These are phyloP conservation scores for Agonum fuliginosum DNA, from an alignment of 2,888 invertebrate genomes.

Conservation along the genomic window DNA sequence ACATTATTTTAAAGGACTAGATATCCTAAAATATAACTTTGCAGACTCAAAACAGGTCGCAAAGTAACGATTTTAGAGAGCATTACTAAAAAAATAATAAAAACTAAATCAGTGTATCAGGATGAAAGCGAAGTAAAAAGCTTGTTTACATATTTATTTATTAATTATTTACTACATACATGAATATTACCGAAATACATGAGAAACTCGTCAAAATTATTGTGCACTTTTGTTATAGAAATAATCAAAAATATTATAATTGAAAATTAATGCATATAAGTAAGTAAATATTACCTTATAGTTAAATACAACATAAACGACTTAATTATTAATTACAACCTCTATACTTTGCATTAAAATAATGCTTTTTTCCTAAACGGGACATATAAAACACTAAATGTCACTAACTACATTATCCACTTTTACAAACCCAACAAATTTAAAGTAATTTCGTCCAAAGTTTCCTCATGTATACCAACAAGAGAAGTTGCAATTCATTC, in stretches of 20 bases:
- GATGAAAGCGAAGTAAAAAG: background rate
- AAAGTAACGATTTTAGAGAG: too few relatives aligned
- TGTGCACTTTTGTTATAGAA: slow-evolving; percentile 45
- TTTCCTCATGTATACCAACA: background rate
- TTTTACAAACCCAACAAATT: background rate
- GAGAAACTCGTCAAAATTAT: slow-evolving; percentile 51
- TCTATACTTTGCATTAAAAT: slow-evolving; percentile 95
- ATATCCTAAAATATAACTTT: too few relatives aligned
- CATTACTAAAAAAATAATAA: too few relatives aligned
- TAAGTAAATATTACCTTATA: slow-evolving; percentile 53
- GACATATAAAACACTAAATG: slow-evolving; percentile 33
- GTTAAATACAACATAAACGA: slow-evolving; percentile 51
- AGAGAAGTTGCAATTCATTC: slow-evolving; percentile 22
- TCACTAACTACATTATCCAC: slow-evolving; percentile 9
- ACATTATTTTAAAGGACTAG: too few relatives aligned
- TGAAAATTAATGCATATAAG: slow-evolving; percentile 6
- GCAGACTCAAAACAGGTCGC: too few relatives aligned
- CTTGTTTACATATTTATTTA: slow-evolving; percentile 34
- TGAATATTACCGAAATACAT: slow-evolving; percentile 52
- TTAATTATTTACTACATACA: slow-evolving; percentile 40
- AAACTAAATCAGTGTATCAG: background rate
- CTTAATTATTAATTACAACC: slow-evolving; percentile 77
- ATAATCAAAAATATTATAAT: slow-evolving; percentile 4
- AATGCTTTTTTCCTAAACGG: slow-evolving; percentile 87
- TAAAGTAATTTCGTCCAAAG: background rate